These are phyloP conservation scores for Fistularia tabacaria DNA, from an alignment of 2,797 vertebrate genomes.

Conservation along the genomic window DNA sequence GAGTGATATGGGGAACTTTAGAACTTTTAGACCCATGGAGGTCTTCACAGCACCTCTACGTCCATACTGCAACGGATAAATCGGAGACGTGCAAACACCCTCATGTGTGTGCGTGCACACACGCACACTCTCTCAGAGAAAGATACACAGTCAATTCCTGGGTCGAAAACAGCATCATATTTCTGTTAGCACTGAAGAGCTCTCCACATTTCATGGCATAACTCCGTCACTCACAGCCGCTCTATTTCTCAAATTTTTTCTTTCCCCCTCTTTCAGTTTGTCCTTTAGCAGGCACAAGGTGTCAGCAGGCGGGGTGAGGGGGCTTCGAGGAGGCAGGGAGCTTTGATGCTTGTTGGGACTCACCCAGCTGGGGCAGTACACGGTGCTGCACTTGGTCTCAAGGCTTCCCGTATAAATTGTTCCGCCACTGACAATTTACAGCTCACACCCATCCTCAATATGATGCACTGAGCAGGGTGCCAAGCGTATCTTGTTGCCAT, in stretches of 20 bases:
- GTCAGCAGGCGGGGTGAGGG: conserved; percentile 28
- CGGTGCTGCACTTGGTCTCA: conserved; percentile 55
- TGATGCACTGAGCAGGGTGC: conserved; percentile 57
- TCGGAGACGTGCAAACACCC: conserved; percentile 18
- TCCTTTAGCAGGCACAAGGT: conserved; percentile 68
- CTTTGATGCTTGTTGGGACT: conserved; percentile 61
- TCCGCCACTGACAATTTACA: conserved; percentile 73
- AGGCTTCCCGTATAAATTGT: conserved; percentile 70
- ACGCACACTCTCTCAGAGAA: conserved; percentile 16
- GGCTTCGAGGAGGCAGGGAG: conserved; percentile 28
- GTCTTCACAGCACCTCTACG: conserved; percentile 1
- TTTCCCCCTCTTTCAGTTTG: conserved; percentile 38
- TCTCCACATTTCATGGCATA: conserved; percentile 31
- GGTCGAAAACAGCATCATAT: conserved; percentile 66
- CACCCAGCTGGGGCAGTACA: conserved; percentile 59
- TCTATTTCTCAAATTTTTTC: conserved; percentile 10
- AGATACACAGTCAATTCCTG: conserved; percentile 54
- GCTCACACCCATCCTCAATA: conserved; percentile 54
- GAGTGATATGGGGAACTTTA: conserved; percentile 57
- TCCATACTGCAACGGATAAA: conserved; percentile 60
- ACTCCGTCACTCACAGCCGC: conserved; percentile 15
- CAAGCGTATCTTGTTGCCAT: conserved; percentile 62
- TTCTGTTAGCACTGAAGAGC: conserved; percentile 68
- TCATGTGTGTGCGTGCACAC: neutral
- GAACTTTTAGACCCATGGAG: too few relatives aligned